These are phyloP conservation scores for Pogonognathellus flavescens DNA, from an alignment of 1,140 invertebrate species.

Conservation along the genomic window DNA sequence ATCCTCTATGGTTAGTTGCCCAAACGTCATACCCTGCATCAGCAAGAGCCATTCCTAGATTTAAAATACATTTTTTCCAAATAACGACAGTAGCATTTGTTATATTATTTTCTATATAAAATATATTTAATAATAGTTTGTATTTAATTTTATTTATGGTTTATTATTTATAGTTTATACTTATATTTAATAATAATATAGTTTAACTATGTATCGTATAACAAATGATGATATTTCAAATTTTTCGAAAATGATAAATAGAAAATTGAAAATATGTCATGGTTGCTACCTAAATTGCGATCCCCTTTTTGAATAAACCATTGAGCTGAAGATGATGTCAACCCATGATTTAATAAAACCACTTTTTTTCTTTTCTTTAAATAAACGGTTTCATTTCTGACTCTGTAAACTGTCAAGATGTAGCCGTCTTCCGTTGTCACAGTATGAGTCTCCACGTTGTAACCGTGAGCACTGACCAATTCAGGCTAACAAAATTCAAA, in stretches of 20 bases:
- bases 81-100: too few relatives aligned
- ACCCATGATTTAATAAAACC: neutral
- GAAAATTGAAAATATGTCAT: too few relatives aligned
- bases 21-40: conserved; percentile 78
- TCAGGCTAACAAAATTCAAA: neutral
- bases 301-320: neutral
- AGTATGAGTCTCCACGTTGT: neutral
- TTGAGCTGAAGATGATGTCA: neutral
- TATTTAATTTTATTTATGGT: too few relatives aligned
- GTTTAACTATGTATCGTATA: too few relatives aligned
- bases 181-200: too few relatives aligned
- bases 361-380: too few relatives aligned
- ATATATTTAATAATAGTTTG: too few relatives aligned
- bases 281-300: neutral
- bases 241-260: too few relatives aligned
- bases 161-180: too few relatives aligned
- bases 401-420: neutral
- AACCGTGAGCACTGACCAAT: neutral
- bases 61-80: too few relatives aligned
- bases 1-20: conserved; percentile 79
- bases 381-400: neutral
- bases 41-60: neutral
- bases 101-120: too few relatives aligned
- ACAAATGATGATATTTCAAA: too few relatives aligned
- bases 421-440: neutral